Evolutionary conservation across 2,113 vertebrate species (phyloP), one percentile per base, ranked within the genome.

Genomic region (Caloenas nicobarica): DNA sequence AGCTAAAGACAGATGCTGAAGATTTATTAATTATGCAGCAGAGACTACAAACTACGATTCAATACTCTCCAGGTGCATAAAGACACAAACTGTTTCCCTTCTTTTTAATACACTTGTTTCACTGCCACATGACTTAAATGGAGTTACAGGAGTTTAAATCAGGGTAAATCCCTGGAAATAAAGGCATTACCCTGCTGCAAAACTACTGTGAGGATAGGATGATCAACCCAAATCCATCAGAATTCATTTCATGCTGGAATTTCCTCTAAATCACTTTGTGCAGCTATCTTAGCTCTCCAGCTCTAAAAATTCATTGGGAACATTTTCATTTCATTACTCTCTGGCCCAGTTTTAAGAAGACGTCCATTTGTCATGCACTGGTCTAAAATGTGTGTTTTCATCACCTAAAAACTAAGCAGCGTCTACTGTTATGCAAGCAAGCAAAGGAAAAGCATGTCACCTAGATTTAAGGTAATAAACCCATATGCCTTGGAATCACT

Each of bases 401-500:
- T 5, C 79, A 57, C 74, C 81, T 50, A 24, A 79, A 48, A 76
- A 23, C 42, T 0, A 6, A 96, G 81, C 61, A 81, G 65, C 10
- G 2, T 31, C 89, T 18, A 10, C 71, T 34, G 50, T 91, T 82
- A 87, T 1, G 0, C 81, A 85, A 72, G 81, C 84, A 78, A 91
- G 69, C 13, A 40, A 79, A 81, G 38, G 73, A 68, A 69, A 77
- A 71, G 50, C 29, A 95, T 28, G 87, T 61, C 87, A 80, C 65
- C 10, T 50, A 86, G 68, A 95, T n/a, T 76, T 65, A 90, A 87
- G 66, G 73, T 69, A 85, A 61, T 57, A 24, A 95, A 72, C 48
- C 64, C 80, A 82, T 88, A 94, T 66, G 78, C 73, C 28, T 85
- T 96, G 94, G 94, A 94, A 89, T 77, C 31, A 40, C 71, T 95